Base-by-base conservation (phyloP, 2,113 vertebrate species). In the Rhinolophus sinicus region DNA sequence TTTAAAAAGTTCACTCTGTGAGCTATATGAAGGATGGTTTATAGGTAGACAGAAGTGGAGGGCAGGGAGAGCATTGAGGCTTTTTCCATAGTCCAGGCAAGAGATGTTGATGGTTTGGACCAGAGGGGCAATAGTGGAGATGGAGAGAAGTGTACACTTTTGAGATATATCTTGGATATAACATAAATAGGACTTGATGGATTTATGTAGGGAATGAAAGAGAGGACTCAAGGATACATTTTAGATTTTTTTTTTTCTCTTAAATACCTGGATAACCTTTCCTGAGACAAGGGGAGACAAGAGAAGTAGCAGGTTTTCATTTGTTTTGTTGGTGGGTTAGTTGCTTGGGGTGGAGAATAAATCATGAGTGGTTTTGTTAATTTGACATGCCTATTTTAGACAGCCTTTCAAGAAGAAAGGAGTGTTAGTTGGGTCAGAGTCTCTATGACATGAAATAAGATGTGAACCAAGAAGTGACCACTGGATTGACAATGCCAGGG, bases 271-370 rank as follows among this genome's bases (percentile, higher is more conserved):
- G 6, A 65, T 40, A 35, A 6, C 8, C 3, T 89, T 95, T 80
- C 65, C 73, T 35, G 33, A 95, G 56, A 73, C 16, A 80, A 96
- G 28, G 22, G 64, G 35, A 58, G 40, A 44, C 40, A 44, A 77
- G 56, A 73, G 35, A 38, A 78, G 56, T 72, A 78, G 47, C 13
- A 58, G 12, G n/a, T 73, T 84, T n/a, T 82, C n/a, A n/a, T 33
- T 92, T 78, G 21, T 88, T 88, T 88, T 24, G 21, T 47, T 75
- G 9, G 15, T 60, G 60, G 72, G 26, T 70, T 64, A 28, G 35
- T 94, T 94, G 54, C 78, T 87, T 96, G 64, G 60, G 26, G 16
- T 47, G n/a, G 22, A 94, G 54, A 56, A 56, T 72, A 88, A 88
- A 92, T 94, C 35, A 87, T 76, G 52, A 69, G 35, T 54, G 15